A percentile compares a stretch with the other conserved stretches of the same genome.
Conservation (phyloP, 2,888 invertebrate genomes). For the Perithous albicinctus region DNA sequence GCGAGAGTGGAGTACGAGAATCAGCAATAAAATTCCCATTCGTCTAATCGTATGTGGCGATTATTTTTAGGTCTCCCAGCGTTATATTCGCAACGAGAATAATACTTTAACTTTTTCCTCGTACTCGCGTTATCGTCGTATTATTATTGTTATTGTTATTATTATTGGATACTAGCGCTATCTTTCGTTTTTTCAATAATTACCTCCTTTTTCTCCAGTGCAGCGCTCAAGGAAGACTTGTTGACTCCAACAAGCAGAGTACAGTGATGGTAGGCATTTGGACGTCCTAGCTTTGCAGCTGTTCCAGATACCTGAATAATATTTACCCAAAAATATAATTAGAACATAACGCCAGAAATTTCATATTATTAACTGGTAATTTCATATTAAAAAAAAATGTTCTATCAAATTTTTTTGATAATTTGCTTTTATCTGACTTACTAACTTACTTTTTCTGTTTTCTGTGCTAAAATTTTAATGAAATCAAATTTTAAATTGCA, state of each 20-base stretch:
- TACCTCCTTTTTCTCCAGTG: slow-evolving; percentile 92
- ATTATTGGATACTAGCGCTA: slow-evolving; percentile 22
- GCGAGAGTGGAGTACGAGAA: slow-evolving; percentile 1
- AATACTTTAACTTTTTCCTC: slow-evolving; percentile 3
- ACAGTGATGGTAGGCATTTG: slow-evolving; percentile 98
- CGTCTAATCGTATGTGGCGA: slow-evolving; percentile 28
- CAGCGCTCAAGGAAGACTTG: slow-evolving; percentile 90
- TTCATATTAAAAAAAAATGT: no score
- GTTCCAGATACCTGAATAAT: slow-evolving; percentile 94
- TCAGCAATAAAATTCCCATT: slow-evolving; percentile 24
- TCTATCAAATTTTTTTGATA: no score
- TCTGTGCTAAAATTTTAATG: no score
- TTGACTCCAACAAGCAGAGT: slow-evolving; percentile 96
- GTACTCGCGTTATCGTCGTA: slow-evolving; percentile 10
- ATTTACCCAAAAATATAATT: neutral
- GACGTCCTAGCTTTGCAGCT: slow-evolving; percentile 95
- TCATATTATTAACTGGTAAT: neutral
- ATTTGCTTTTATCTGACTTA: no score
- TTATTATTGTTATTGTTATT: neutral
- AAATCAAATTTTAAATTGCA: no score
- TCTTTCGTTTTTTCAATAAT: slow-evolving; percentile 76
- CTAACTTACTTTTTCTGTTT: no score
- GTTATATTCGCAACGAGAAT: slow-evolving; percentile 3
- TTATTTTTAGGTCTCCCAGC: slow-evolving; percentile 30
- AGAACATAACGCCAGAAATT: neutral